Base-by-base conservation (phyloP, 1,140 invertebrate genomes). In the Nebria ingens region DNA sequence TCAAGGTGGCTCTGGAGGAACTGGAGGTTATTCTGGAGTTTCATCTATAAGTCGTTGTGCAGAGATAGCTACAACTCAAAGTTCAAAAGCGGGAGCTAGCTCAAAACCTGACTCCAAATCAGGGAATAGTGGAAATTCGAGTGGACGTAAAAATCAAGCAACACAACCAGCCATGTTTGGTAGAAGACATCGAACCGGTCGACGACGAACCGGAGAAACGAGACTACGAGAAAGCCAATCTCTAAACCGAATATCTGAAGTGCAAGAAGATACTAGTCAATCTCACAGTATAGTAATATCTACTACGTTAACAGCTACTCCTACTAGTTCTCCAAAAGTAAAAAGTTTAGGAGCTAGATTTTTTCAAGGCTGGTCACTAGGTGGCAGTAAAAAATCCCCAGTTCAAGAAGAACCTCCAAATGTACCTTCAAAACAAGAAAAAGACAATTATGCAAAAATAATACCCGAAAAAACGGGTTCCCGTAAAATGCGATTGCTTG, bases 231-330 rank as follows among this genome's bases (percentile, higher is more conserved):
- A 89, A 71, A 87, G 85, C 62, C 86, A 89, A 62, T 89, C 86
- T 6, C 68, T 91, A 19, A 89, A 91, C 67, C 77, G 87, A 21
- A 90, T 91, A 38, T 87, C 86, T 11, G 86, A 89, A 69, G 84
- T 85, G 13, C 83, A 85, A 62, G 84, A 86, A 71, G 76, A 68
- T 21, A 21, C 45, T 15, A n/a, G n/a, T n/a, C 51, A 45, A 19
- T 61, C 58, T 2, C 25, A 53, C 38, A 29, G 23, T 11, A 40
- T 49, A 40, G 59, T 65, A 2, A 64, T 66, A 22, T 60, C 64
- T 2, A 64, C 67, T 2, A 63, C 61, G 15, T 50, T 64, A 1
- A 58, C 64, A 22, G 61, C 58, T 6, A 63, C 61, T 12, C 62
- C 63, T 34, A 61, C 65, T 19, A 62, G 65, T 2, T 22, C 54